phyloP scores from a whole-genome alignment of 1,140 invertebrate genomes.

The Branchinecta lynchi region DNA sequence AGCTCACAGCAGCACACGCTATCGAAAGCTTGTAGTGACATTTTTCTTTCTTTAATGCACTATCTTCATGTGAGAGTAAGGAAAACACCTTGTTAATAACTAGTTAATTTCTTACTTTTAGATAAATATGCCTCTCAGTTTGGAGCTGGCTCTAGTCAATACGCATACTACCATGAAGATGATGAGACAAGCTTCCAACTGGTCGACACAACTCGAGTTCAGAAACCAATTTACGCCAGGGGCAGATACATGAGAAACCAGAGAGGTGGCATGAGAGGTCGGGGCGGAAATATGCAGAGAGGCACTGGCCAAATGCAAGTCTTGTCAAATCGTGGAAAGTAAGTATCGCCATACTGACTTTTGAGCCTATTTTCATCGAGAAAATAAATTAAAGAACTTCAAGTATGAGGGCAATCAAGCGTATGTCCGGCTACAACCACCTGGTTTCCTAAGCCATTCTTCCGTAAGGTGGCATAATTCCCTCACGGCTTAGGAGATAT shows the following conservation, averaged over 20 bases:
- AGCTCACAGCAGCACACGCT: too few relatives aligned
- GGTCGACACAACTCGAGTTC: constrained; percentile 81
- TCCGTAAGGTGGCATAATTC: too few relatives aligned
- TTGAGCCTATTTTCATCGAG: too few relatives aligned
- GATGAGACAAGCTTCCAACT: constrained; percentile 97
- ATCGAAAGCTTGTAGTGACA: too few relatives aligned
- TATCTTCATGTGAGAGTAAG: too few relatives aligned
- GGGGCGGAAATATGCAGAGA: neutral
- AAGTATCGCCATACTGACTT: neutral
- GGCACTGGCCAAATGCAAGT: neutral
- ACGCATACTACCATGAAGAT: constrained; percentile 94
- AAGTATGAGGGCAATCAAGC: too few relatives aligned
- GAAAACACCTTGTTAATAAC: too few relatives aligned
- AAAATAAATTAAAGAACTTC: too few relatives aligned
- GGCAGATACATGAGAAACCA: constrained; percentile 66
- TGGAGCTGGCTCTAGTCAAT: constrained; percentile 73
- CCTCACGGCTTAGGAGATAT: too few relatives aligned
- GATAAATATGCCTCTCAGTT: constrained; percentile 92
- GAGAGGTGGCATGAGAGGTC: constrained; percentile 30
- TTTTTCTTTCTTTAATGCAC: too few relatives aligned
- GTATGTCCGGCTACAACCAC: too few relatives aligned
- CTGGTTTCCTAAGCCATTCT: too few relatives aligned
- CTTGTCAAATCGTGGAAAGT: neutral
- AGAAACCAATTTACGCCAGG: constrained; percentile 77
- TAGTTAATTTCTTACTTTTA: constrained; percentile 33